phyloP scores from a whole-genome alignment of 92 coral and sea anemone genomes.

The Parazoanthus swiftii region DNA sequence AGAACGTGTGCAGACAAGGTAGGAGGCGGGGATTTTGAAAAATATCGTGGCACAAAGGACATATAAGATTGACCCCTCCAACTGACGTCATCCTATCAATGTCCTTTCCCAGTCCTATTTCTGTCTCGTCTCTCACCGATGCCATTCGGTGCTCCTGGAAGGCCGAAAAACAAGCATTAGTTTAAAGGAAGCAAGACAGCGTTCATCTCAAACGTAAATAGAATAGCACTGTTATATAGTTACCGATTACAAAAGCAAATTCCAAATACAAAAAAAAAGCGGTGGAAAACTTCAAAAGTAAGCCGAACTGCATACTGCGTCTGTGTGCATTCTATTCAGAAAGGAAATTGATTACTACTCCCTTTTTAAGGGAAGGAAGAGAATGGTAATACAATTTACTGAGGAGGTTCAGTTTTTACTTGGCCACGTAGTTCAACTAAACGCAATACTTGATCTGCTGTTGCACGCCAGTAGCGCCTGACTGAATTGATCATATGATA shows the following conservation, averaged over 20 bases:
- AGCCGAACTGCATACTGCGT: too few species aligned
- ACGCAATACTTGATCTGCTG: too few species aligned
- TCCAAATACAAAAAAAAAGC: too few species aligned
- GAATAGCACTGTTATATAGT: neutral
- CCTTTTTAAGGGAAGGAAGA: too few species aligned
- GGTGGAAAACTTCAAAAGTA: too few species aligned
- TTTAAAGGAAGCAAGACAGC: neutral
- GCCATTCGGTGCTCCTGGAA: conserved; percentile 92
- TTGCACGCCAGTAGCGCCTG: too few species aligned
- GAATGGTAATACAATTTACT: too few species aligned
- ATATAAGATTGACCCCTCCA: conserved; percentile 80
- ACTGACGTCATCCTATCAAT: conserved; percentile 74
- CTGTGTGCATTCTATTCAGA: too few species aligned
- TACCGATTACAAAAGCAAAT: neutral
- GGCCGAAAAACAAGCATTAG: neutral
- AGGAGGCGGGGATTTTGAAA: conserved; percentile 87
- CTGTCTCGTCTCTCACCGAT: conserved; percentile 79
- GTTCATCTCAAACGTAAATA: neutral
- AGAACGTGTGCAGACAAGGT: conserved; percentile 97
- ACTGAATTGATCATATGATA: too few species aligned
- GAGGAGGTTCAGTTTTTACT: too few species aligned
- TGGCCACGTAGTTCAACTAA: too few species aligned
- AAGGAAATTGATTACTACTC: too few species aligned
- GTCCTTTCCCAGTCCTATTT: conserved; percentile 72
- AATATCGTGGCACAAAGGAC: conserved; percentile 88